Conservation (phyloP, 1,140 invertebrate genomes). For the Vanessa tameamea region DNA sequence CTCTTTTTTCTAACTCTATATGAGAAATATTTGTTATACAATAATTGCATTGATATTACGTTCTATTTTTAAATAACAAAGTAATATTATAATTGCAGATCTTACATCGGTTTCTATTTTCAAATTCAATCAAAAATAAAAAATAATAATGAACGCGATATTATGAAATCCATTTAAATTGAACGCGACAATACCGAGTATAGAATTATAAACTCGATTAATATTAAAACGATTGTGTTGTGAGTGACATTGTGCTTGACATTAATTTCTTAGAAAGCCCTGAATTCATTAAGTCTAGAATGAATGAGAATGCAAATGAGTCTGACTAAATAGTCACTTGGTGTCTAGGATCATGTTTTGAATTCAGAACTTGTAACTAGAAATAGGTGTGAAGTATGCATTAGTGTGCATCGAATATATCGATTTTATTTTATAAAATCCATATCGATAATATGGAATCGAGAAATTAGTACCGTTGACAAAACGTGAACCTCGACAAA, state of each 20-base stretch:
- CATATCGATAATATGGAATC: no score
- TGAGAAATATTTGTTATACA: no score
- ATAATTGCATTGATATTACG: no score
- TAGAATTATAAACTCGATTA: constrained; percentile 9
- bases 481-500: no score
- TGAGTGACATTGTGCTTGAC: constrained; percentile 22
- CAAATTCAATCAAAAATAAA: no score
- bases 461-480: no score
- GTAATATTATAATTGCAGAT: no score
- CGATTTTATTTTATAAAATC: background rate
- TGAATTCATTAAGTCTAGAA: constrained; percentile 20
- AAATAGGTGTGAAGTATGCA: constrained; percentile 1
- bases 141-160: no score
- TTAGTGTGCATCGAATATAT: no score
- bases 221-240: constrained; percentile 14
- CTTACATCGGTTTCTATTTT: no score
- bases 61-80: no score
- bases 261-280: constrained; percentile 25
- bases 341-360: constrained; percentile 17
- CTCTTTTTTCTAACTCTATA: no score
- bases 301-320: constrained; percentile 27
- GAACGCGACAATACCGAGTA: background rate
- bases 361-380: constrained; percentile 6
- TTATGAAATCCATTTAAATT: background rate
- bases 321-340: constrained; percentile 12